Percentiles rank a stretch among this genome's conserved stretches.
Conservation (phyloP, 1,140 invertebrate genomes). For the Lordiphosa stackelbergi region DNA sequence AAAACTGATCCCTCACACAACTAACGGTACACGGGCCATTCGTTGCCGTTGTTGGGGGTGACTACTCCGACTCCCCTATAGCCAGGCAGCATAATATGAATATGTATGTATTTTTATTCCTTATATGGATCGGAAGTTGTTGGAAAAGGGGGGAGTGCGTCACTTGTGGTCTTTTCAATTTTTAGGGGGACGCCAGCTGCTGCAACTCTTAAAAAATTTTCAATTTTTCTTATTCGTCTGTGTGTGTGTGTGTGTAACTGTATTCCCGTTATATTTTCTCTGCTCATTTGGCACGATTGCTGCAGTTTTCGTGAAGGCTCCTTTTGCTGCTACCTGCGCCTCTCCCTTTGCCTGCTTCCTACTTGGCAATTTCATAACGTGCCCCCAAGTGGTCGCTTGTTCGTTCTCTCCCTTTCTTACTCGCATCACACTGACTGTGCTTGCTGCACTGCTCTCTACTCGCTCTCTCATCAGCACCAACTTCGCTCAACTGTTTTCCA, state of each 20-base stretch:
- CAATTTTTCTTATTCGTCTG: slow-evolving; percentile 15
- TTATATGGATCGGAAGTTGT: slow-evolving; percentile 14
- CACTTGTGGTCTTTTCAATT: neutral
- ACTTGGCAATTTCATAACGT: slow-evolving; percentile 60
- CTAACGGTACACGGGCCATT: slow-evolving; percentile 46
- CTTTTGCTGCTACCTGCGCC: slow-evolving; percentile 47
- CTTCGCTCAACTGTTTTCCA: slow-evolving; percentile 53
- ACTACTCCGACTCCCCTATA: slow-evolving; percentile 13
- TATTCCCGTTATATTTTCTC: slow-evolving; percentile 58
- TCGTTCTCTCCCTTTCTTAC: slow-evolving; percentile 19
- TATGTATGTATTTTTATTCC: slow-evolving; percentile 14
- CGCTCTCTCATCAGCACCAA: slow-evolving; percentile 36
- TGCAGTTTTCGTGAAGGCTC: slow-evolving; percentile 47
- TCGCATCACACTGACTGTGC: neutral
- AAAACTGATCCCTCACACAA: slow-evolving; percentile 65
- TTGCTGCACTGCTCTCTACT: slow-evolving; percentile 10
- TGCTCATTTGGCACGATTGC: slow-evolving; percentile 58
- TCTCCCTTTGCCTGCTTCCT: slow-evolving; percentile 31
- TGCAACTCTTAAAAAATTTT: neutral
- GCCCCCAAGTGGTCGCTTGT: slow-evolving; percentile 56
- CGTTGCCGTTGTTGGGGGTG: slow-evolving; percentile 26
- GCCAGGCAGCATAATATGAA: slow-evolving; percentile 7
- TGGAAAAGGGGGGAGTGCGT: slow-evolving; percentile 9
- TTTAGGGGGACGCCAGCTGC: neutral
- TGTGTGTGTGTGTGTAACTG: slow-evolving; percentile 14